These are phyloP conservation scores for Anoplophora glabripennis DNA, from an alignment of 1,140 invertebrate species.

Conservation along the genomic window DNA sequence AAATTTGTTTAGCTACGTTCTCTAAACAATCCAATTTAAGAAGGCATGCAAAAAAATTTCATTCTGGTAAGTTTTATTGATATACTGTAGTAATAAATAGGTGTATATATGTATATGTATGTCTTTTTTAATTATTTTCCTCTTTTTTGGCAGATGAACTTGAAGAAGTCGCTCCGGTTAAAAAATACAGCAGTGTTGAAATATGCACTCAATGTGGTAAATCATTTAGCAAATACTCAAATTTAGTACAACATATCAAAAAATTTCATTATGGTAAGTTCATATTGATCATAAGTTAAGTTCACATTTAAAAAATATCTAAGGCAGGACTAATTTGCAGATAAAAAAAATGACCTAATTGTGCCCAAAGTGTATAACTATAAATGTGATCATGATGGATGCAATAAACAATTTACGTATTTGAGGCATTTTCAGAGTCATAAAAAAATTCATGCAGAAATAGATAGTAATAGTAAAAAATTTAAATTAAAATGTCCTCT, in stretches of 20 bases:
- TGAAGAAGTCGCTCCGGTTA: background rate
- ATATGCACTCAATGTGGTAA: slow-evolving; percentile 7
- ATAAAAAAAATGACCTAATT: no score
- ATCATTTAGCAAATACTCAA: slow-evolving; percentile 2
- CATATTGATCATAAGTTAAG: background rate
- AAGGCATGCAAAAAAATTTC: background rate
- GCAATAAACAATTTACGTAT: no score
- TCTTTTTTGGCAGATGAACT: slow-evolving; percentile 1
- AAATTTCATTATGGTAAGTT: background rate
- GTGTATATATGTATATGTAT: background rate
- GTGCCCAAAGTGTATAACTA: no score
- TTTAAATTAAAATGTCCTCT: no score
- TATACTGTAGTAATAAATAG: background rate
- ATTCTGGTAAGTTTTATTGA: background rate
- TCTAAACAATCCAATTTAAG: background rate
- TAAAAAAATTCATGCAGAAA: no score
- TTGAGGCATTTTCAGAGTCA: no score
- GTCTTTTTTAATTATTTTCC: background rate
- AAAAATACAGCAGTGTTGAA: background rate
- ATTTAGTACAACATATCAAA: background rate
- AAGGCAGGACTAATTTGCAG: no score
- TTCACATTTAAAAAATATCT: no score
- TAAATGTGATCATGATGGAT: no score
- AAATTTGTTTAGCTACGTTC: no score
- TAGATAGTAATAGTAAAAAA: no score